phyloP scores from a whole-genome alignment of 2,113 vertebrate genomes.

The Pleuronectes platessa region DNA sequence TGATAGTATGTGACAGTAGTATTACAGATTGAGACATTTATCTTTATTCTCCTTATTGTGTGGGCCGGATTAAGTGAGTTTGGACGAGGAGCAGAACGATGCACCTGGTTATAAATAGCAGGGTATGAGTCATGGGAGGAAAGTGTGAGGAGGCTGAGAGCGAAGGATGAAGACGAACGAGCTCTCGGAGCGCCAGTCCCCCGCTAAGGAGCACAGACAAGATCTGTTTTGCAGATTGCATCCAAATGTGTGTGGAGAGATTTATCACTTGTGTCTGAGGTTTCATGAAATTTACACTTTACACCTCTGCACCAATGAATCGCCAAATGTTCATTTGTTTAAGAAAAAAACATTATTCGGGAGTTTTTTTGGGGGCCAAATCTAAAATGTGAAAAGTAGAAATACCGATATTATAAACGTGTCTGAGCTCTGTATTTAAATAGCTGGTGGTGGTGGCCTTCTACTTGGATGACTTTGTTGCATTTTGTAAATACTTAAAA shows the following conservation, averaged over 20 bases:
- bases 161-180: constrained; percentile 62
- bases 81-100: constrained; percentile 48
- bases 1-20: constrained; percentile 30
- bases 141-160: constrained; percentile 26
- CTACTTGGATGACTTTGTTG: too few relatives aligned
- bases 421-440: too few relatives aligned
- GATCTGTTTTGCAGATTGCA: constrained; percentile 4
- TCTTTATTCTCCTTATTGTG: constrained; percentile 56
- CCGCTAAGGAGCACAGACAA: constrained; percentile 28
- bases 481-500: too few relatives aligned
- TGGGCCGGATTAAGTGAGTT: constrained; percentile 49
- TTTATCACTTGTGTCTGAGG: constrained; percentile 42
- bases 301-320: background rate
- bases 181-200: constrained; percentile 11
- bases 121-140: constrained; percentile 43
- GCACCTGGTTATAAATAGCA: constrained; percentile 46
- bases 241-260: constrained; percentile 33
- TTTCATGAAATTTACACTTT: constrained; percentile 28
- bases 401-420: background rate
- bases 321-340: constrained; percentile 1
- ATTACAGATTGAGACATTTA: constrained; percentile 58
- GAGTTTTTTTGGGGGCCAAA: too few relatives aligned
- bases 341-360: background rate
- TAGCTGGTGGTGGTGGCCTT: too few relatives aligned
- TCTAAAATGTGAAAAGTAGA: background rate